phyloP scores from a whole-genome alignment of 2,113 vertebrate genomes.

The Osmerus eperlanus region DNA sequence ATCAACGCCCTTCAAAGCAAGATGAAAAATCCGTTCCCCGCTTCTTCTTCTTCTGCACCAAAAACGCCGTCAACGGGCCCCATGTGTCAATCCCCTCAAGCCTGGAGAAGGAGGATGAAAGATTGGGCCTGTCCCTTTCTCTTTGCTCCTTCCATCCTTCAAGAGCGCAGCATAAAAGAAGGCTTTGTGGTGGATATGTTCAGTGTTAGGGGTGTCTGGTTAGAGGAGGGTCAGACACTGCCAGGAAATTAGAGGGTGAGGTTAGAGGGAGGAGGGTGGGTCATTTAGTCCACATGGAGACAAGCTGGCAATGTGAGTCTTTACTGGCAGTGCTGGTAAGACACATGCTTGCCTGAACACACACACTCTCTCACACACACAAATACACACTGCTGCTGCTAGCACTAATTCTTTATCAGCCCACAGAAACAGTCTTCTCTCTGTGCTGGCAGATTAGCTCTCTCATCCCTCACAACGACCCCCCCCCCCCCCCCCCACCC shows the following conservation, averaged over 20 bases:
- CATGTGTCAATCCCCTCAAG: constrained; percentile 11
- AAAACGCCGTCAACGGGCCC: constrained; percentile 12
- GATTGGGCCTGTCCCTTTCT: constrained; percentile 33
- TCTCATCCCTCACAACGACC: constrained; percentile 21
- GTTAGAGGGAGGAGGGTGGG: background rate
- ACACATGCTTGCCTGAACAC: too few species aligned
- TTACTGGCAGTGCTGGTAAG: background rate
- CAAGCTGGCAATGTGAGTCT: constrained; percentile 27
- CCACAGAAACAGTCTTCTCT: constrained; percentile 31
- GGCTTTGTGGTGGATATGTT: constrained; percentile 34
- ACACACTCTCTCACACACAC: constrained; percentile 3
- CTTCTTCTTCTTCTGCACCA: background rate
- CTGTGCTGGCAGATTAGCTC: constrained; percentile 22
- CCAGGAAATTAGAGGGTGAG: constrained; percentile 25
- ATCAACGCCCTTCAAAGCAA: constrained; percentile 14
- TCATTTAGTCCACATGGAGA: constrained; percentile 5
- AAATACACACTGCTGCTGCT: background rate
- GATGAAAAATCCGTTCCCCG: constrained; percentile 24
- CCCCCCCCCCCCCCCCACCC: background rate
- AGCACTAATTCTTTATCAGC: too few species aligned
- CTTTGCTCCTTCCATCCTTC: constrained; percentile 20
- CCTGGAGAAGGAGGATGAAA: constrained; percentile 20
- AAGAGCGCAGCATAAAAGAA: constrained; percentile 24
- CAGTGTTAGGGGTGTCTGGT: background rate
- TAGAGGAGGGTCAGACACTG: constrained; percentile 19